Percentiles rank a stretch among this genome's conserved stretches.
phyloP scores from a whole-genome alignment of 2,113 vertebrate species.

The Festucalex cinctus region DNA sequence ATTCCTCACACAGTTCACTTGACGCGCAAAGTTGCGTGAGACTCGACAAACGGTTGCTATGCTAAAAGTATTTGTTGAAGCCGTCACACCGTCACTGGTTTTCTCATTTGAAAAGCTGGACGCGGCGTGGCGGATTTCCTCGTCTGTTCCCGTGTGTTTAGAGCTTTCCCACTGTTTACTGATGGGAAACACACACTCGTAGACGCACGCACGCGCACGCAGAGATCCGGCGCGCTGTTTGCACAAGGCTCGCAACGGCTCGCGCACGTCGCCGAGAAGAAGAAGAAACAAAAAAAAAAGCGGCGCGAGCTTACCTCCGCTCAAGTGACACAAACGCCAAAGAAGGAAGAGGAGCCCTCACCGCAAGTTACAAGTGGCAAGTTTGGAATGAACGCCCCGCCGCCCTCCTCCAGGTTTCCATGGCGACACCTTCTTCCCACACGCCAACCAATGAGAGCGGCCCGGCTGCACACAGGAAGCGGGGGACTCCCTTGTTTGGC shows the following conservation, averaged over 20 bases:
- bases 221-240: not conserved
- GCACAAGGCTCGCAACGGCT: not conserved
- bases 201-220: not conserved
- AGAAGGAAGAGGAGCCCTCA: not conserved
- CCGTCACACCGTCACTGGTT: not conserved
- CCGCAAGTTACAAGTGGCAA: not conserved
- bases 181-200: not conserved
- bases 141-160: not conserved
- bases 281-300: not conserved
- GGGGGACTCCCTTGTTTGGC: constrained; percentile 62
- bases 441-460: constrained; percentile 34
- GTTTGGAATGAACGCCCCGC: constrained; percentile 58
- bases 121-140: not conserved
- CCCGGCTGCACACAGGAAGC: constrained; percentile 33
- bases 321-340: not conserved
- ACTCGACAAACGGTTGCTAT: too few relatives aligned
- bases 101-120: not conserved
- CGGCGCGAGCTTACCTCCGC: not conserved
- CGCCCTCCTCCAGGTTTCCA: constrained; percentile 33
- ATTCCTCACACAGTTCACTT: too few relatives aligned
- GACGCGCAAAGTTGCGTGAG: too few relatives aligned
- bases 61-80: too few relatives aligned
- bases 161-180: not conserved
- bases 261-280: not conserved
- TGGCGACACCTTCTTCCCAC: constrained; percentile 49